Conservation (phyloP, 2,888 invertebrate species). For the Corythucha ciliata region DNA sequence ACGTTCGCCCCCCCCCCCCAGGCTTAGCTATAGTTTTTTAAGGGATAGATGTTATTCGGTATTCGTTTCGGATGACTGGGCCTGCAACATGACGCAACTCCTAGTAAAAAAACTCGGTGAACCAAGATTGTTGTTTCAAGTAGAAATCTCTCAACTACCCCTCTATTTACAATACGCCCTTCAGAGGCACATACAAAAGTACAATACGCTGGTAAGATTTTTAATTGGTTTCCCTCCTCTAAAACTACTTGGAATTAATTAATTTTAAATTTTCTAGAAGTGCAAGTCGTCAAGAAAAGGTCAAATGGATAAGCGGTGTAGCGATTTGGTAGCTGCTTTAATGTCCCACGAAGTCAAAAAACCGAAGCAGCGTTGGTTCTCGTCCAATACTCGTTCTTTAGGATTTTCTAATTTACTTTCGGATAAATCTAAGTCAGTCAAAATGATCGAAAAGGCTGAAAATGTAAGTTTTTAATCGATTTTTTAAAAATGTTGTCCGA, state of each 20-base stretch:
- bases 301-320: constrained; percentile 5
- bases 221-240: background rate
- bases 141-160: constrained; percentile 26
- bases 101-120: constrained; percentile 24
- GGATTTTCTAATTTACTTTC: too few species aligned
- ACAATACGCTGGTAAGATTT: constrained; percentile 12
- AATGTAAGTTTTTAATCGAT: constrained; percentile 17
- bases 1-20: constrained; percentile 11
- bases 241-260: constrained; percentile 1
- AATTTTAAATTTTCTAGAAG: constrained; percentile 13
- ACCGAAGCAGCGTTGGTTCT: constrained; percentile 17
- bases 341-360: constrained; percentile 14
- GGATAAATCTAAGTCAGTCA: too few species aligned
- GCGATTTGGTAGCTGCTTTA: constrained; percentile 12
- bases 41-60: constrained; percentile 23
- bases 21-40: constrained; percentile 28
- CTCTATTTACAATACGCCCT: constrained; percentile 26
- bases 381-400: too few species aligned
- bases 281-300: constrained; percentile 20
- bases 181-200: constrained; percentile 23
- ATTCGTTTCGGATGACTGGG: constrained; percentile 28
- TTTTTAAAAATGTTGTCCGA: background rate
- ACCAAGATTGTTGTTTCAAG: constrained; percentile 25
- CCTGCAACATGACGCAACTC: constrained; percentile 27
- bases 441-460: constrained; percentile 23